These are phyloP conservation scores for Chrysemys picta DNA, from an alignment of 2,113 vertebrate genomes.

Conservation along the genomic window DNA sequence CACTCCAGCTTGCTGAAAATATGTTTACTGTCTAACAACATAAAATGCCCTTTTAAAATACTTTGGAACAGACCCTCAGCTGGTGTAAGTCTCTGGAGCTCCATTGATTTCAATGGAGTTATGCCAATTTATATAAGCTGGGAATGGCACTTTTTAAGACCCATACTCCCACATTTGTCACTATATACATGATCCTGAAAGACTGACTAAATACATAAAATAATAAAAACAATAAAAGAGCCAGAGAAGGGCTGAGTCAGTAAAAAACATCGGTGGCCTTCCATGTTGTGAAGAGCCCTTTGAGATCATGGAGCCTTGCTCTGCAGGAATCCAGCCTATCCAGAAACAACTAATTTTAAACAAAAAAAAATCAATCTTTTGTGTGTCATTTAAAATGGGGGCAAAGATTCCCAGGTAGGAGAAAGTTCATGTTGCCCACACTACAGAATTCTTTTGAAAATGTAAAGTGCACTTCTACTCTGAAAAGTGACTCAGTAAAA, in stretches of 20 bases:
- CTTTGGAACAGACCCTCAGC: not conserved
- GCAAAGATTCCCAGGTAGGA: not conserved
- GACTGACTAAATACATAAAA: not conserved
- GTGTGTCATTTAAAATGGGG: not conserved
- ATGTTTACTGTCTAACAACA: not conserved
- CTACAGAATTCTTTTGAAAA: not conserved
- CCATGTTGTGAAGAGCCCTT: not conserved
- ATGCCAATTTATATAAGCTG: not conserved
- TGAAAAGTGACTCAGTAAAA: not conserved
- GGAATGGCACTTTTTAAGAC: not conserved
- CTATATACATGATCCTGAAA: not conserved
- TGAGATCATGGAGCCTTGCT: not conserved
- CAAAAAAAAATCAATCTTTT: not conserved
- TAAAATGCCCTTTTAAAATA: not conserved
- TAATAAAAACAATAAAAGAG: not conserved
- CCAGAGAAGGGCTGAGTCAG: not conserved
- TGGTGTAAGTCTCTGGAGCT: not conserved
- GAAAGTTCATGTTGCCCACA: not conserved
- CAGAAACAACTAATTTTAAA: not conserved
- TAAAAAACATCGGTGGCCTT: not conserved
- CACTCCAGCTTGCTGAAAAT: not conserved
- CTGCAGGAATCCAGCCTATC: not conserved
- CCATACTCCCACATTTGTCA: not conserved
- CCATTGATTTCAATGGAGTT: not conserved
- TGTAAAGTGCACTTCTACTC: not conserved